phyloP scores from a whole-genome alignment of 2,113 vertebrate species.

The Dromaius novaehollandiae region DNA sequence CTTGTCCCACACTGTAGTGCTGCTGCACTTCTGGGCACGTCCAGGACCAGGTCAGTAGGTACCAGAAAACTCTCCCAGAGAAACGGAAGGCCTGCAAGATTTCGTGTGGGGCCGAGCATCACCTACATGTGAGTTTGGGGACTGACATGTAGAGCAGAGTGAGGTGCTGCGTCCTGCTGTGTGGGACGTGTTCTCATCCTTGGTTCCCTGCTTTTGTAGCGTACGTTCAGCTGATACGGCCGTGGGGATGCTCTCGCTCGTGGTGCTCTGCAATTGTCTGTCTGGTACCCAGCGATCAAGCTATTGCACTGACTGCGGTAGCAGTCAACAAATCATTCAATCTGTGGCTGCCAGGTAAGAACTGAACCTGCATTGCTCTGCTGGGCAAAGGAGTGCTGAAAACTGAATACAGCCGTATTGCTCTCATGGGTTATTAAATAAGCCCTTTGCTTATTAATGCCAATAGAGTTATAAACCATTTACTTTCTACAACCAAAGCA shows the following conservation, averaged over 20 bases:
- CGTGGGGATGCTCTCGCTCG: background rate
- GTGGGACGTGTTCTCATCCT: background rate
- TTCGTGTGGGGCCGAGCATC: background rate
- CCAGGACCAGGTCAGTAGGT: background rate
- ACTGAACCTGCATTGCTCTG: background rate
- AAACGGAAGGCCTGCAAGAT: background rate
- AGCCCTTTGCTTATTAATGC: background rate
- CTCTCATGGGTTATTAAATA: background rate
- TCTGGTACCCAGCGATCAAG: background rate
- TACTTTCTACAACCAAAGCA: constrained; percentile 12
- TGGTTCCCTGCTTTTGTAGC: background rate
- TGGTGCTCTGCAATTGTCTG: background rate
- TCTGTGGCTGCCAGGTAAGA: background rate
- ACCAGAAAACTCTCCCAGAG: background rate
- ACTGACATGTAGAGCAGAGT: background rate
- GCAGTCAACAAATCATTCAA: background rate
- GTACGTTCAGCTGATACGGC: background rate
- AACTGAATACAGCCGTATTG: background rate
- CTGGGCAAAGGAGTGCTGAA: background rate
- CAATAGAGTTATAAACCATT: constrained; percentile 13
- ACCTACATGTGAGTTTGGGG: background rate
- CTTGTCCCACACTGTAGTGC: background rate
- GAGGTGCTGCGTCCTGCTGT: background rate
- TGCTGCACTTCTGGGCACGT: background rate
- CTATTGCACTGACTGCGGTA: background rate